phyloP scores from a whole-genome alignment of 2,797 vertebrate species.

The Triplophysa bombifrons region DNA sequence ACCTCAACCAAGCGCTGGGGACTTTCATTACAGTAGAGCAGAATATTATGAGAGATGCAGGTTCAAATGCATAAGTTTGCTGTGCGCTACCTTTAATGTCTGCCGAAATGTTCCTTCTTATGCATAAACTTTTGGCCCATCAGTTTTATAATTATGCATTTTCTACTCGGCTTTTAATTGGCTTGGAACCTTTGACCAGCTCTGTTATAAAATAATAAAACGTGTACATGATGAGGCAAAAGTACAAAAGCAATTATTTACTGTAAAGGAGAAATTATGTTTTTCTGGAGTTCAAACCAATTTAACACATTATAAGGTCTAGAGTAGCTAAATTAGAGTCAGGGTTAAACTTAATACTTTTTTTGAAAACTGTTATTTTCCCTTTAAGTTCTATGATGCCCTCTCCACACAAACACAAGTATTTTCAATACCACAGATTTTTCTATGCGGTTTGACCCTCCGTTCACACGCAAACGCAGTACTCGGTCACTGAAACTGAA shows the following conservation, averaged over 20 bases:
- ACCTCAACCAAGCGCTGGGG: slow-evolving; percentile 24
- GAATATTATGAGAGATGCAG: slow-evolving; percentile 8
- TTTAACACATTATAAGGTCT: slow-evolving; percentile 16
- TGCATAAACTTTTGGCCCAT: background rate
- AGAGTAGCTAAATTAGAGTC: background rate
- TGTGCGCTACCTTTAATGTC: background rate
- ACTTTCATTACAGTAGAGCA: slow-evolving; percentile 36
- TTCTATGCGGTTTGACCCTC: too few relatives aligned
- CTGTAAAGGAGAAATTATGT: background rate
- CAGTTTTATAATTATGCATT: background rate
- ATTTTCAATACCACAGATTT: too few relatives aligned
- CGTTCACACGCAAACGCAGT: too few relatives aligned
- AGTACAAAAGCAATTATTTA: slow-evolving; percentile 11
- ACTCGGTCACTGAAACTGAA: too few relatives aligned
- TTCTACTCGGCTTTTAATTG: slow-evolving; percentile 17
- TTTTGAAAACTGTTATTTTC: too few relatives aligned
- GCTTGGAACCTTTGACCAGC: slow-evolving; percentile 22
- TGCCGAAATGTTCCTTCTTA: background rate
- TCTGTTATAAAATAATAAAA: background rate
- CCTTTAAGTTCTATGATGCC: too few relatives aligned
- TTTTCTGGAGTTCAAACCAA: background rate
- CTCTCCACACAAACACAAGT: too few relatives aligned
- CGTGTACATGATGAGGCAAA: background rate
- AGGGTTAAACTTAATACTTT: background rate
- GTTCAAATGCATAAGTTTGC: slow-evolving; percentile 5